Conservation (phyloP, 2,797 vertebrate genomes). For the Synanceia verrucosa region DNA sequence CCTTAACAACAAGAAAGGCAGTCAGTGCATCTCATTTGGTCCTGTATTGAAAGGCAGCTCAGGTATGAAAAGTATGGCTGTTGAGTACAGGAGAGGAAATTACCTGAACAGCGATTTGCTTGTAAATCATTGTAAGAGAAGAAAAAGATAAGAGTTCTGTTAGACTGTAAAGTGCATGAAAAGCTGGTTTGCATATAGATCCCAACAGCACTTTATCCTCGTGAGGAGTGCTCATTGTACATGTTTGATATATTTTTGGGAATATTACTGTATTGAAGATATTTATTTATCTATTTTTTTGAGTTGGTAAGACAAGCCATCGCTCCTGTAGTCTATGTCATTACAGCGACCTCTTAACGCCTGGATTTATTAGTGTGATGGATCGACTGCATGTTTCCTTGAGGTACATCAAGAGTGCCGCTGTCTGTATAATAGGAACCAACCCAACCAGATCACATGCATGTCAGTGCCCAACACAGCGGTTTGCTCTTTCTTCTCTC, state of each 20-base stretch:
- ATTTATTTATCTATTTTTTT: slow-evolving; percentile 61
- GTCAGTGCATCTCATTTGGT: slow-evolving; percentile 50
- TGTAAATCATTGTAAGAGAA: too few relatives aligned
- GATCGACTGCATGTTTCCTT: slow-evolving; percentile 64
- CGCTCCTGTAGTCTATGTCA: slow-evolving; percentile 17
- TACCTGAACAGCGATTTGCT: too few relatives aligned
- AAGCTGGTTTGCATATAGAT: slow-evolving; percentile 38
- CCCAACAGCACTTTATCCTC: slow-evolving; percentile 49
- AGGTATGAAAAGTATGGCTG: slow-evolving; percentile 27
- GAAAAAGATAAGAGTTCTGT: slow-evolving; percentile 24
- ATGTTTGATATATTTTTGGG: slow-evolving; percentile 63
- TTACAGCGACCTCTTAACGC: slow-evolving; percentile 23
- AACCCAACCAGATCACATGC: slow-evolving; percentile 67
- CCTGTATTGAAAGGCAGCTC: slow-evolving; percentile 20
- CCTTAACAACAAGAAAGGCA: slow-evolving; percentile 59
- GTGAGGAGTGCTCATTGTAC: slow-evolving; percentile 54
- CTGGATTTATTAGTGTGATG: slow-evolving; percentile 33
- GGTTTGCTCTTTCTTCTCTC: slow-evolving; percentile 72
- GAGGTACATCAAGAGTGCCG: slow-evolving; percentile 14
- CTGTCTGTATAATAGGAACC: slow-evolving; percentile 62
- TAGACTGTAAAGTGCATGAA: slow-evolving; percentile 38
- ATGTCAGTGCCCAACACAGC: slow-evolving; percentile 75
- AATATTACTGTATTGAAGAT: slow-evolving; percentile 34
- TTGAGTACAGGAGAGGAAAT: slow-evolving; percentile 9
- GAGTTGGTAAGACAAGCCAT: slow-evolving; percentile 67